These are phyloP conservation scores for Cylloceria caligata DNA, from an alignment of 2,888 invertebrate genomes.

Conservation along the genomic window DNA sequence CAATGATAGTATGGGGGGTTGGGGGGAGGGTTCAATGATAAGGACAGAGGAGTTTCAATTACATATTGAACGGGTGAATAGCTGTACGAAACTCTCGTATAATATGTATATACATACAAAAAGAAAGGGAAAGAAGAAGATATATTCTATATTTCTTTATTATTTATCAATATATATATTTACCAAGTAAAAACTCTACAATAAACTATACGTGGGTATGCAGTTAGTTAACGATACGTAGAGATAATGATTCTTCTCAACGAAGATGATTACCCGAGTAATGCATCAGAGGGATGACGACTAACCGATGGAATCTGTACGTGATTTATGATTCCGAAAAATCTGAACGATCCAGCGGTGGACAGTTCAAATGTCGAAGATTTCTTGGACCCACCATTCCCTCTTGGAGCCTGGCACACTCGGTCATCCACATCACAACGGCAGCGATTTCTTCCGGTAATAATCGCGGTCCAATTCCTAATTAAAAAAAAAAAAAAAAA, in stretches of 20 bases:
- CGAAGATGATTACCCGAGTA: constrained; percentile 34
- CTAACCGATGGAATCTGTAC: constrained; percentile 20
- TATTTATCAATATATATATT: constrained; percentile 45
- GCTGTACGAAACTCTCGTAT: too few relatives aligned
- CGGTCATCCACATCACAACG: constrained; percentile 82
- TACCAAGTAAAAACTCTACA: constrained; percentile 62
- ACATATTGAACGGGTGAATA: too few relatives aligned
- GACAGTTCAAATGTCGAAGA: constrained; percentile 89
- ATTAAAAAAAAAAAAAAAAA: constrained; percentile 16
- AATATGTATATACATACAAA: background rate
- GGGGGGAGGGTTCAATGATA: too few relatives aligned
- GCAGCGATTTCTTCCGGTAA: constrained; percentile 78
- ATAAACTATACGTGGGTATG: constrained; percentile 65
- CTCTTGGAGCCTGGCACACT: constrained; percentile 86
- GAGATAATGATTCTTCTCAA: constrained; percentile 31
- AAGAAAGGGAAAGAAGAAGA: background rate
- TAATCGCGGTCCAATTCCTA: constrained; percentile 81
- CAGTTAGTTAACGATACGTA: constrained; percentile 60
- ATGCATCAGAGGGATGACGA: constrained; percentile 18
- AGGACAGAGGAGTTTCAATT: too few relatives aligned
- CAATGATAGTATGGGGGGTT: too few relatives aligned
- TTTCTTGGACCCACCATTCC: constrained; percentile 90
- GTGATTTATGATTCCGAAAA: constrained; percentile 42
- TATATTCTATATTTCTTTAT: background rate
- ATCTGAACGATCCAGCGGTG: constrained; percentile 86